Conservation (phyloP, 2,888 invertebrate species). For the Amiota communis region DNA sequence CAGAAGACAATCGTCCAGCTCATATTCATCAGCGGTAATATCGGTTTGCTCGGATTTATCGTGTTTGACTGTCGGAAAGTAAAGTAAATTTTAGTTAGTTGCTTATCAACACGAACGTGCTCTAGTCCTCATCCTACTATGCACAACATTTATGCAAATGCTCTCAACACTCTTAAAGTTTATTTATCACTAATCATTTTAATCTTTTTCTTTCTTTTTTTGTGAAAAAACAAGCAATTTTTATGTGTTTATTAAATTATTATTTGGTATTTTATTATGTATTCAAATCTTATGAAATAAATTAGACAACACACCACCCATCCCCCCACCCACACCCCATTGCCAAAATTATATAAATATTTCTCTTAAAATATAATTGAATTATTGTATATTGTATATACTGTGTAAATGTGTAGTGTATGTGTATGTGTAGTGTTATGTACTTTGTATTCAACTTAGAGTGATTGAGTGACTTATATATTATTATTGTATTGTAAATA, state of each 20-base stretch:
- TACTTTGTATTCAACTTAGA: no score
- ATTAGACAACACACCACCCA: background rate
- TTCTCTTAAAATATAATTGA: background rate
- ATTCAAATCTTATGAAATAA: background rate
- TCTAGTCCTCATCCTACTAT: background rate
- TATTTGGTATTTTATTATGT: background rate
- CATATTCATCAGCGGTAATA: conserved; percentile 70
- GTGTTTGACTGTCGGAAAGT: conserved; percentile 63
- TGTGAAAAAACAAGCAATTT: conserved; percentile 53
- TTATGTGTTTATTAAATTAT: background rate
- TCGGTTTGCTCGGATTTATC: conserved; percentile 73
- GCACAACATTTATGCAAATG: background rate
- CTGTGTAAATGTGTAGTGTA: no score
- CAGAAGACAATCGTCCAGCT: conserved; percentile 71
- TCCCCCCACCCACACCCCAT: background rate
- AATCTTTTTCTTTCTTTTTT: conserved; percentile 29
- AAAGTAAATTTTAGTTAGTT: conserved; percentile 5
- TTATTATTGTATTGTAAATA: no score
- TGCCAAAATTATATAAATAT: background rate
- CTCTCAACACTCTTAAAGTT: conserved; percentile 48
- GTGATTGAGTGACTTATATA: no score
- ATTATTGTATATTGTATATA: no score
- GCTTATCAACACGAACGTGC: background rate
- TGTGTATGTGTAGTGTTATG: no score
- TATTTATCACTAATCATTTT: conserved; percentile 37